Evolutionary conservation across 2,888 invertebrate genomes (phyloP), one percentile per base, ranked within the genome.

Genomic region (Pseudococcus jackbeardsleyi): DNA sequence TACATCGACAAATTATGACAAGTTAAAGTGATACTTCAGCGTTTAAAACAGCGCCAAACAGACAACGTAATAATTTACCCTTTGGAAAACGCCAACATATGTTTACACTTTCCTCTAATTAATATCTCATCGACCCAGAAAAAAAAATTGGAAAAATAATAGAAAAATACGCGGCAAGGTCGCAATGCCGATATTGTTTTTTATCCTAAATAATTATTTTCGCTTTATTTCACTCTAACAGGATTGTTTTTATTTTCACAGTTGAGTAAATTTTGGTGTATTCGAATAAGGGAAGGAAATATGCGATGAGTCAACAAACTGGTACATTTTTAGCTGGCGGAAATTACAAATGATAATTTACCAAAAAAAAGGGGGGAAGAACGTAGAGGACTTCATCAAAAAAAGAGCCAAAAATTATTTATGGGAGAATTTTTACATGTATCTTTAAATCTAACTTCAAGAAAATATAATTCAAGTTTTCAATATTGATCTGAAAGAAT

Each of bases 11-110:
- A 64, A 64, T 64, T 64, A 22, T 22, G 64, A 64, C 64, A 64
- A 64, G 64, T 64, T 64, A 12, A 64, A 64, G 64, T 64, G 59
- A 59, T 59, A 59, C 59, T 59, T 59, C 19, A 59, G 46, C 12
- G 12, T 46, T 46, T 50, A 4, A 12, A 22, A 22, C 64, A 12
- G 19, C 64, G 59, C 54, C n/a, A 54, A 64, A 22, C 0, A 64
- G 22, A 19, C 64, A 22, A 64, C 64, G 64, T 64, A 64, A 64
- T 64, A 64, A 19, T 22, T 64, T 64, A 19, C 12, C 19, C 64
- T 22, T 64, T 22, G 22, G 64, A 64, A 64, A 64, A 22, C 22
- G 15, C 64, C 11, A 64, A 64, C 64, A 64, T 64, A 22, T 64
- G 19, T 64, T 64, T 64, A 64, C 64, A 64, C 64, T 22, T 22